These are phyloP conservation scores for Drosophila bifasciata DNA, from an alignment of 1,140 invertebrate genomes.

Conservation along the genomic window DNA sequence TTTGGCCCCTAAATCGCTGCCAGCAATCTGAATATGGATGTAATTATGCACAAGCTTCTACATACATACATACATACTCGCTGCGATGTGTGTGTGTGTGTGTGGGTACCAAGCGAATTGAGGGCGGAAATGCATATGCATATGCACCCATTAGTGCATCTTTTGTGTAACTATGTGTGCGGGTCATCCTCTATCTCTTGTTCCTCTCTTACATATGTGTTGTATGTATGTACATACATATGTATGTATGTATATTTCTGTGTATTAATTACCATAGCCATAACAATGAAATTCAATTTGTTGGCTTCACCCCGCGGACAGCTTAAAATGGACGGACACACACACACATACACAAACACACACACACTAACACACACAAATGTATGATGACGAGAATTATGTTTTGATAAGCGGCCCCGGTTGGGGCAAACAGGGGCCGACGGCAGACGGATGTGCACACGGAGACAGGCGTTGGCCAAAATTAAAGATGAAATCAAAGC, in stretches of 20 bases:
- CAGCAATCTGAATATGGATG: slow-evolving; percentile 25
- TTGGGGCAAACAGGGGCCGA: slow-evolving; percentile 35
- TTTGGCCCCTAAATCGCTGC: slow-evolving; percentile 22
- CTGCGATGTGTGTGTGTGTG: slow-evolving; percentile 11
- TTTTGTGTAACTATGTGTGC: background rate
- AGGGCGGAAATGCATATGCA: slow-evolving; percentile 51
- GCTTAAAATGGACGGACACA: slow-evolving; percentile 47
- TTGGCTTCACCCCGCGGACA: slow-evolving; percentile 32
- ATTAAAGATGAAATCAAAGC: slow-evolving; percentile 74
- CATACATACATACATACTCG: too few species aligned
- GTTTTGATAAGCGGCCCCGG: slow-evolving; percentile 56
- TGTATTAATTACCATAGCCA: slow-evolving; percentile 56
- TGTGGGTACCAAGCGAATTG: slow-evolving; percentile 11
- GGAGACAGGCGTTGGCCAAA: slow-evolving; percentile 36
- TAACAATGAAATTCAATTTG: slow-evolving; percentile 68
- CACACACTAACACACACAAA: slow-evolving; percentile 47
- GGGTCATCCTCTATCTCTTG: too few species aligned
- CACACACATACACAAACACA: too few species aligned
- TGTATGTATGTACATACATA: too few species aligned
- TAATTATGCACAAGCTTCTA: slow-evolving; percentile 54
- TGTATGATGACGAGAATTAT: slow-evolving; percentile 61
- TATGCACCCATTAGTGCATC: slow-evolving; percentile 6
- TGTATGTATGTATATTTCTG: background rate
- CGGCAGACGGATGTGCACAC: slow-evolving; percentile 8
- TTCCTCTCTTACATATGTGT: too few species aligned